A percentile compares a stretch with the other conserved stretches of the same genome.
These are phyloP conservation scores for Carollia perspicillata DNA, from an alignment of 2,113 vertebrate species.

Conservation along the genomic window DNA sequence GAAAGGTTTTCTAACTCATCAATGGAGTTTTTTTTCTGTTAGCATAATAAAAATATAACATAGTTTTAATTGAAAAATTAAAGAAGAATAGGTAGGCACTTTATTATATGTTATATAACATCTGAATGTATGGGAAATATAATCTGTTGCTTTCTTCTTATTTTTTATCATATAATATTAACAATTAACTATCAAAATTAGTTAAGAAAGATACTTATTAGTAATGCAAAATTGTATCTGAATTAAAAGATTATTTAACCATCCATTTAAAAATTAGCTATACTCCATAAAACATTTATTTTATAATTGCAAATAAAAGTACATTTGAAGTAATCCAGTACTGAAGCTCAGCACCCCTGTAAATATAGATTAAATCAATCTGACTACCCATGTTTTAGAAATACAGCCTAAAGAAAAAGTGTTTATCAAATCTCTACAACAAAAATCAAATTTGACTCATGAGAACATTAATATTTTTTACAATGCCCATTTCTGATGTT, in stretches of 20 bases:
- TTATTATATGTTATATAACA: not conserved
- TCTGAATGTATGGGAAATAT: slow-evolving; percentile 1
- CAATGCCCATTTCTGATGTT: slow-evolving; percentile 38
- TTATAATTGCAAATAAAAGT: slow-evolving; percentile 33
- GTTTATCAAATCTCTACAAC: not conserved
- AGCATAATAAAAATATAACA: slow-evolving; percentile 42
- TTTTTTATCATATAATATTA: not conserved
- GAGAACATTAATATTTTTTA: slow-evolving; percentile 32
- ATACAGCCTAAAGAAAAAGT: not conserved
- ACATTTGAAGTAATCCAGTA: not conserved
- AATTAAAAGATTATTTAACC: not conserved
- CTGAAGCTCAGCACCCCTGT: not conserved
- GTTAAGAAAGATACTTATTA: not conserved
- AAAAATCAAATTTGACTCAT: not conserved
- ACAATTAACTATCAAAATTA: slow-evolving; percentile 24
- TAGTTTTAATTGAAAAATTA: slow-evolving; percentile 65
- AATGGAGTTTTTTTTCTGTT: slow-evolving; percentile 60
- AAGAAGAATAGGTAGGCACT: slow-evolving; percentile 44
- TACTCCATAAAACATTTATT: slow-evolving; percentile 5
- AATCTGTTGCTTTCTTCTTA: not conserved
- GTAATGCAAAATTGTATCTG: not conserved
- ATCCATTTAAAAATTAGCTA: not conserved
- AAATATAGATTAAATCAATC: not conserved
- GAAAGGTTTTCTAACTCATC: slow-evolving; percentile 61
- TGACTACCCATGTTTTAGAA: not conserved